phyloP scores from a whole-genome alignment of 1,140 invertebrate genomes.

The Pomacea maculata region DNA sequence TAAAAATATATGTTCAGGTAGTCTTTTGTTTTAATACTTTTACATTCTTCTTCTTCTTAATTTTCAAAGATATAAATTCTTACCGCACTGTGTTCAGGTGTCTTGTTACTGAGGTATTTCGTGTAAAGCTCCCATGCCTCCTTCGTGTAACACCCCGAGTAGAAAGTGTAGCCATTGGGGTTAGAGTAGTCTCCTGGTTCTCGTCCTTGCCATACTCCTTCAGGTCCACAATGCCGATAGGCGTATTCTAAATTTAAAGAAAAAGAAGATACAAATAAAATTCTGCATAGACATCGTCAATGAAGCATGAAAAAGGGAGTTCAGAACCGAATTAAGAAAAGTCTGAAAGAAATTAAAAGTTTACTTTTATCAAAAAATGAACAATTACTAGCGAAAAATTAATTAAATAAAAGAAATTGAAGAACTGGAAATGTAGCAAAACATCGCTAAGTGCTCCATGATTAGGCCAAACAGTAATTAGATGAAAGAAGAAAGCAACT shows the following conservation, averaged over 20 bases:
- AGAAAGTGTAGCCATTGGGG: slow-evolving; percentile 84
- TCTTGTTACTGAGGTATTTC: slow-evolving; percentile 49
- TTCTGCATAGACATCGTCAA: not conserved
- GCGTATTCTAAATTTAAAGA: slow-evolving; percentile 73
- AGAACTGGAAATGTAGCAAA: not conserved
- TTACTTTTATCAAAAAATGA: not conserved
- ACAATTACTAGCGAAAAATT: not conserved
- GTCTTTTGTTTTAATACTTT: too few relatives aligned
- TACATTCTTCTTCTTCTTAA: too few relatives aligned
- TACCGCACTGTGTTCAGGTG: slow-evolving; percentile 45
- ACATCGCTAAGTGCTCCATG: not conserved
- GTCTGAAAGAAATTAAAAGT: too few relatives aligned
- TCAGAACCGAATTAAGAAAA: not conserved
- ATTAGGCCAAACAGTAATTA: not conserved
- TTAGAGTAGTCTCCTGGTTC: slow-evolving; percentile 56
- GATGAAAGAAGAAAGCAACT: not conserved
- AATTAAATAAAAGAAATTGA: not conserved
- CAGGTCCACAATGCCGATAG: slow-evolving; percentile 76
- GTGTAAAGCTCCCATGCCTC: slow-evolving; percentile 72
- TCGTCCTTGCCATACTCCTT: slow-evolving; percentile 79
- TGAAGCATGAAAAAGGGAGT: not conserved
- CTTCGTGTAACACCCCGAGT: slow-evolving; percentile 80
- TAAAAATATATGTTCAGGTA: too few relatives aligned
- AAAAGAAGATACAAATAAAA: not conserved
- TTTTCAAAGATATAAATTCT: slow-evolving; percentile 1